These are phyloP conservation scores for Tursiops truncatus DNA, from an alignment of 2,113 vertebrate species.

Conservation along the genomic window DNA sequence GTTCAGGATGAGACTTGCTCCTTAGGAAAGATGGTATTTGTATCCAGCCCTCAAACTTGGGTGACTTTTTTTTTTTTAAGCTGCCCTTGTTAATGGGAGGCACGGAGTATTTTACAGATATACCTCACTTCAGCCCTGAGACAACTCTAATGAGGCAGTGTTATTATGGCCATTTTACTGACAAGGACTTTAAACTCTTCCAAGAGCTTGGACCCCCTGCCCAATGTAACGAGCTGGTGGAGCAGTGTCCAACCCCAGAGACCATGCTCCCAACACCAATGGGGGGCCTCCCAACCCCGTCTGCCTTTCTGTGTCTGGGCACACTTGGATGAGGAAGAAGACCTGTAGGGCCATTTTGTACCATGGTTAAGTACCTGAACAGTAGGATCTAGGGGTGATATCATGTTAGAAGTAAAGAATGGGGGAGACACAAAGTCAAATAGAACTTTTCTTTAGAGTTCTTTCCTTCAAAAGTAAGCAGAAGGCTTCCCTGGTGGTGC, in stretches of 20 bases:
- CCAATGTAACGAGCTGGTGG: not conserved
- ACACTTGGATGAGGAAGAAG: not conserved
- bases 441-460: not conserved
- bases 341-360: not conserved
- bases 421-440: not conserved
- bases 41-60: not conserved
- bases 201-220: not conserved
- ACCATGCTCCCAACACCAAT: not conserved
- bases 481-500: not conserved
- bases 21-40: not conserved
- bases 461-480: not conserved
- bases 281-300: not conserved
- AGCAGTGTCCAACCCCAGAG: not conserved
- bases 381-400: not conserved
- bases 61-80: not conserved
- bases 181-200: not conserved
- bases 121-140: not conserved
- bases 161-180: not conserved
- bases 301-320: not conserved
- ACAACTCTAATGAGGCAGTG: not conserved
- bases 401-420: not conserved
- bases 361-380: not conserved
- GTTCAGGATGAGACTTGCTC: not conserved
- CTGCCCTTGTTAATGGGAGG: not conserved
- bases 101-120: not conserved